These are phyloP conservation scores for Leptopilina syphax DNA, from an alignment of 2,888 invertebrate species.

Conservation along the genomic window DNA sequence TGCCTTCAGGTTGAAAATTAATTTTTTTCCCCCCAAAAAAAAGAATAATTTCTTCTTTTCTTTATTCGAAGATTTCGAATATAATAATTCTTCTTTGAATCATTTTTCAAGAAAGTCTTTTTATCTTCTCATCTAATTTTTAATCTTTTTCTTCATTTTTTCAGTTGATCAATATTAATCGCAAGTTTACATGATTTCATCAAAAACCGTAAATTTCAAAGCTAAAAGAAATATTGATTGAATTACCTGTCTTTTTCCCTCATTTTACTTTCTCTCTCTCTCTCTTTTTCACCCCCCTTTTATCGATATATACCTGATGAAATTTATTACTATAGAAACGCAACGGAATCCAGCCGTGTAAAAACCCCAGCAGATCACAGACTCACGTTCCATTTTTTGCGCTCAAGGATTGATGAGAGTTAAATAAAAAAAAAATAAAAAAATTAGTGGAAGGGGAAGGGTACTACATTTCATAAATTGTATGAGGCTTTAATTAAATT, in stretches of 20 bases:
- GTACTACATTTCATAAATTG: background rate
- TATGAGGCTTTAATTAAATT: background rate
- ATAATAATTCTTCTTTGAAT: too few relatives aligned
- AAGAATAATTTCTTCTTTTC: too few relatives aligned
- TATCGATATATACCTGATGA: conserved; percentile 33
- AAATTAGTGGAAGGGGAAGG: background rate
- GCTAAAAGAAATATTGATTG: conserved; percentile 49
- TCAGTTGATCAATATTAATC: conserved; percentile 36
- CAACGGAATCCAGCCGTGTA: conserved; percentile 41
- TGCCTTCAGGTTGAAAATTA: too few relatives aligned
- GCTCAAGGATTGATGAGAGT: conserved; percentile 16
- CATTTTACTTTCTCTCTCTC: conserved; percentile 14
- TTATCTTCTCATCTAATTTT: too few relatives aligned
- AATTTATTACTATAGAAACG: conserved; percentile 53
- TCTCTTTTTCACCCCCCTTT: background rate
- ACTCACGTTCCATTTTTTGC: conserved; percentile 7
- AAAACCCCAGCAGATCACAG: conserved; percentile 4
- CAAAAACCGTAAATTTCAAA: conserved; percentile 52
- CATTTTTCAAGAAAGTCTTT: too few relatives aligned
- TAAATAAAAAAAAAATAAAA: conserved; percentile 13
- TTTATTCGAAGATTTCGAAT: too few relatives aligned
- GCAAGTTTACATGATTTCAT: conserved; percentile 50
- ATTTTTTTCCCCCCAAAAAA: too few relatives aligned
- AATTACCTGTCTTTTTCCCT: conserved; percentile 41
- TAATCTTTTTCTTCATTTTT: too few relatives aligned